phyloP scores from a whole-genome alignment of 1,140 invertebrate genomes.

The Zaprionus davidi region DNA sequence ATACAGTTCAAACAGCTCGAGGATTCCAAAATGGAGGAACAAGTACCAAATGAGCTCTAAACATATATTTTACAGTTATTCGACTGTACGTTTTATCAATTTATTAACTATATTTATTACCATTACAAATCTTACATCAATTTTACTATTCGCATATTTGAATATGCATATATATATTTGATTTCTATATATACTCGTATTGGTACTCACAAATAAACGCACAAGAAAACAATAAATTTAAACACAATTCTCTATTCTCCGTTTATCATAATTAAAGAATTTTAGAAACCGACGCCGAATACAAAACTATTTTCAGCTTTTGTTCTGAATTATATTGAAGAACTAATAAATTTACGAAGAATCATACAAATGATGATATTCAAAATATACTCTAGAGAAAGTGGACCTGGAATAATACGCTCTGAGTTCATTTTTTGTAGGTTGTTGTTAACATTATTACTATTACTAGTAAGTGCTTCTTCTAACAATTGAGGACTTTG shows the following conservation, averaged over 20 bases:
- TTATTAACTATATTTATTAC: slow-evolving; percentile 53
- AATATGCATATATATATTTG: slow-evolving; percentile 10
- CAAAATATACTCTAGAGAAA: slow-evolving; percentile 7
- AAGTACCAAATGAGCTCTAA: slow-evolving; percentile 15
- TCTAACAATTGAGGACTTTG: slow-evolving; percentile 67
- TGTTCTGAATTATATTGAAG: not conserved
- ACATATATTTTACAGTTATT: not conserved
- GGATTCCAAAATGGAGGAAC: slow-evolving; percentile 74
- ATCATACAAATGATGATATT: not conserved
- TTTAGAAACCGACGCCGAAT: slow-evolving; percentile 63
- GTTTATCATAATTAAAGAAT: slow-evolving; percentile 22
- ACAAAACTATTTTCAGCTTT: slow-evolving; percentile 25
- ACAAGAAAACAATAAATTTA: slow-evolving; percentile 31
- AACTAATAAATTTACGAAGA: slow-evolving; percentile 15
- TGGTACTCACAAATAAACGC: slow-evolving; percentile 28
- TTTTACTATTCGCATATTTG: slow-evolving; percentile 64
- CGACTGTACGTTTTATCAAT: slow-evolving; percentile 22
- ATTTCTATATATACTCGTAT: slow-evolving; percentile 29
- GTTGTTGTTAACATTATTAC: not conserved
- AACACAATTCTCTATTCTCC: slow-evolving; percentile 26
- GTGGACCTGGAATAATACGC: not conserved
- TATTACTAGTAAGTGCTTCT: slow-evolving; percentile 17
- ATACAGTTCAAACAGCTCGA: slow-evolving; percentile 83
- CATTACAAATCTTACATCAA: slow-evolving; percentile 70
- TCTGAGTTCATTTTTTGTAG: not conserved